Base-by-base conservation (phyloP, 2,113 vertebrate species). In the Fregetta grallaria region DNA sequence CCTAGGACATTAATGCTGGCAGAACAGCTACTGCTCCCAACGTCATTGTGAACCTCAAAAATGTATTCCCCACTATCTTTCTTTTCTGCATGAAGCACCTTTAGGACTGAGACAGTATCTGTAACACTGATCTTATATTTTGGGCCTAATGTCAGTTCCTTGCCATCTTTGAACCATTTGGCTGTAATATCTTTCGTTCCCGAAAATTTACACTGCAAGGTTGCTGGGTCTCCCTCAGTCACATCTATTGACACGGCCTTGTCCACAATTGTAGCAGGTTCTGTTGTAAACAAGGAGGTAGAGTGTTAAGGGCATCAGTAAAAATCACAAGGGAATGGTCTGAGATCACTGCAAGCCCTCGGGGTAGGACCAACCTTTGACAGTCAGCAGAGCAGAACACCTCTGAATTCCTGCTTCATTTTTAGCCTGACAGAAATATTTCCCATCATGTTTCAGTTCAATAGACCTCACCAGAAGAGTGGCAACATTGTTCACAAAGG, bases 391-490 rank as follows among this genome's bases (percentile, higher is more conserved):
- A 44, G 99, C 99, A 82, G 99, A 99, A 93, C 99, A 99, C 16
- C 98, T 99, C 96, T 99, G 99, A 97, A 98, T 98, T 68, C 99
- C 99, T 4, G 99, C 99, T 95, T 99, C 99, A 27, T 99, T 99
- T 98, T 99, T 99, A n/a, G 98, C 99, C 92, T 99, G 98, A 96
- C 99, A 99, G 44, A 99, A 98, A 76, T 99, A 99, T 96, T 99
- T 99, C 71, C 99, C 99, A 61, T 98, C 98, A 38, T 99, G 98
- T 83, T 98, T 98, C 95, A 98, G 98, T 95, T 99, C 99, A 84
- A 99, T 96, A 93, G 98, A 98, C 86, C 97, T 98, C 93, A 99
- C 98, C 95, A 98, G 98, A 88, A 99, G 98, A 91, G 98, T 97
- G n/a, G 99, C 99, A 49, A 98, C 97, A 53, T 98, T 98, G 96